phyloP scores from a whole-genome alignment of 2,797 vertebrate genomes.

The Gymnoscopelus microlampas region DNA sequence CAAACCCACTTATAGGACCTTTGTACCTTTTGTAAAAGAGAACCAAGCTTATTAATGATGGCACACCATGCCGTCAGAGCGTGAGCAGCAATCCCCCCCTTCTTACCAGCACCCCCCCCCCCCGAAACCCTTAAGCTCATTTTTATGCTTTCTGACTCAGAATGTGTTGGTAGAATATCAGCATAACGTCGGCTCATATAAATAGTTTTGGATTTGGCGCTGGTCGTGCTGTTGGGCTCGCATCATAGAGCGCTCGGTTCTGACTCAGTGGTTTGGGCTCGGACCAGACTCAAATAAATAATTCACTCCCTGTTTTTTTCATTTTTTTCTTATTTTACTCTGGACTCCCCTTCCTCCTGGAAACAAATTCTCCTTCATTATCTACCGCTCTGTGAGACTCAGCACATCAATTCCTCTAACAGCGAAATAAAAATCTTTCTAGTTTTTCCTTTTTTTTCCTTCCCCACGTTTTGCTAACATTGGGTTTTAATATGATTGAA shows the following conservation, averaged over 20 bases:
- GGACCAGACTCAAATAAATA: slow-evolving; percentile 42
- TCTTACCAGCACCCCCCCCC: too few species aligned
- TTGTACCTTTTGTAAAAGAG: slow-evolving; percentile 49
- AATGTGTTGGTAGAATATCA: slow-evolving; percentile 56
- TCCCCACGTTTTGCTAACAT: slow-evolving; percentile 59
- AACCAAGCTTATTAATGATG: slow-evolving; percentile 52
- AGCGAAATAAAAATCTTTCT: slow-evolving; percentile 39
- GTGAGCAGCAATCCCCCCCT: too few species aligned
- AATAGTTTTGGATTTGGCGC: slow-evolving; percentile 64
- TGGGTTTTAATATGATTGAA: slow-evolving; percentile 71
- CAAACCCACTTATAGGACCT: slow-evolving; percentile 29
- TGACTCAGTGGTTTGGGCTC: slow-evolving; percentile 60
- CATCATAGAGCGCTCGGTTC: slow-evolving; percentile 53
- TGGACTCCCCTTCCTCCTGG: slow-evolving; percentile 32
- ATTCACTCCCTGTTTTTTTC: too few species aligned
- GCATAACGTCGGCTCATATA: slow-evolving; percentile 52
- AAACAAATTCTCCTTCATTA: slow-evolving; percentile 52
- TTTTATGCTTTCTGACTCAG: slow-evolving; percentile 36
- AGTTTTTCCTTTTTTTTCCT: slow-evolving; percentile 36
- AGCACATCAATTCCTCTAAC: slow-evolving; percentile 46
- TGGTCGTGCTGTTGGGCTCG: slow-evolving; percentile 41
- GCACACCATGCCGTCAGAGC: slow-evolving; percentile 40
- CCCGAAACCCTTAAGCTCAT: background rate
- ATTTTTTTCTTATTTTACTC: slow-evolving; percentile 22
- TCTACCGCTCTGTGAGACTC: slow-evolving; percentile 38